These are phyloP conservation scores for Myotis lucifugus DNA, from an alignment of 2,113 vertebrate species.

Conservation along the genomic window DNA sequence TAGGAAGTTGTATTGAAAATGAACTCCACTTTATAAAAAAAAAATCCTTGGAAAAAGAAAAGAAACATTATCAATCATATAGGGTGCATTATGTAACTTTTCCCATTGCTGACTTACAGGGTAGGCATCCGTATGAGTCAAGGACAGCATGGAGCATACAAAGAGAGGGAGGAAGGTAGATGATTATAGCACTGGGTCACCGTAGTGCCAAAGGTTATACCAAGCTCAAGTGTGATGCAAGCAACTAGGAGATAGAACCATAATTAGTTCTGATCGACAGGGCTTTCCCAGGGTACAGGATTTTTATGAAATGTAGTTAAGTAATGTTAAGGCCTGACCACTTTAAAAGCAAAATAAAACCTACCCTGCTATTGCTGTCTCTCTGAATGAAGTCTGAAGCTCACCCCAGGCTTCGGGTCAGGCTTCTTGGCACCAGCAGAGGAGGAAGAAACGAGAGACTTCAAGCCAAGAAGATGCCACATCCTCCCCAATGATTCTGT, in stretches of 20 bases:
- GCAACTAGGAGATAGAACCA: background rate
- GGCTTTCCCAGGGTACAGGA: background rate
- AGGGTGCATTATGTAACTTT: background rate
- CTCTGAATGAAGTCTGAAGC: background rate
- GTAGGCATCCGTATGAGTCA: background rate
- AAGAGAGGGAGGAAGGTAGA: background rate
- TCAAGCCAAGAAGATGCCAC: background rate
- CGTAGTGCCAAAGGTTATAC: background rate
- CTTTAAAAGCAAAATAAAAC: conserved; percentile 16
- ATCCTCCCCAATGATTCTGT: background rate
- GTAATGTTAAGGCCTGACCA: background rate
- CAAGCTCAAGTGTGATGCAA: background rate
- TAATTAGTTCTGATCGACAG: background rate
- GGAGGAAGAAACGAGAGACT: background rate
- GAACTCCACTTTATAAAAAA: conserved; percentile 5
- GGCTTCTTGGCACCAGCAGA: background rate
- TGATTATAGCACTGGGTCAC: background rate
- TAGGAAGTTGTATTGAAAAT: conserved; percentile 47
- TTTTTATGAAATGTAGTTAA: background rate
- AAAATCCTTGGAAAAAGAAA: conserved; percentile 52
- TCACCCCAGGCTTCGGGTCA: background rate
- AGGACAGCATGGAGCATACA: background rate
- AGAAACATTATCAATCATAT: background rate
- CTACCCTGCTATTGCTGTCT: background rate
- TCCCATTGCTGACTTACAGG: background rate